Evolutionary conservation across 2,888 invertebrate species (phyloP), one percentile per base, ranked within the genome.

Genomic region (Hemaris fuciformis): DNA sequence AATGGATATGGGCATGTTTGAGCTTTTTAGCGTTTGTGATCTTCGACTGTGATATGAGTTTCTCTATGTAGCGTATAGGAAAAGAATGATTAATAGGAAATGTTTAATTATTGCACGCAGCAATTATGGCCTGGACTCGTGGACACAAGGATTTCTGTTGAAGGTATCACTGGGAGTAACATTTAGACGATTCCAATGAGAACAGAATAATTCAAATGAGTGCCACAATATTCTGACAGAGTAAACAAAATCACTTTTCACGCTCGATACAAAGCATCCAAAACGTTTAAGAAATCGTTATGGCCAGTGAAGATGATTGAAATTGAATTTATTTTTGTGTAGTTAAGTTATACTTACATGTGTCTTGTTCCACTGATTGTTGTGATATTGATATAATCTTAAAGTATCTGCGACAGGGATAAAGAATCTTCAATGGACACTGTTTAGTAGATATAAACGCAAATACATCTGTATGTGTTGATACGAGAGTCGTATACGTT

Each of bases 91-190:
- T 87, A 85, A 87, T 88, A 86, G 83, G 81, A 77, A 74, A 74
- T 79, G 77, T 84, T 84, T 83, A 75, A 85, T 87, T 80, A 89
- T 91, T 91, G 85, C 92, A 92, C 86, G 92, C 92, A 91, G 92
- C 92, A 89, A 88, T 73, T 91, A 74, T 92, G 93, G 94, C 90
- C 91, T 73, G 93, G 93, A 89, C 88, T 93, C 79, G 94, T 94
- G 85, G 93, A 93, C 84, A 94, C 94, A 73, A 88, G 94, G 83
- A 93, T 94, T 88, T 93, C 93, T 75, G 93, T 94, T 77, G 94
- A 94, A 88, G 94, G 94, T 88, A 93, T 94, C 83, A 93, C 94
- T 70, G 94, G 94, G 71, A 94, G 93, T 88, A 93, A 94, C 82
- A 94, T 94, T 72, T 93, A 86, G 80, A 34, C 61, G 60, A 23